Evolutionary conservation across 2,113 vertebrate genomes (phyloP), one percentile per base, ranked within the genome.

Genomic region (Gavialis gangeticus): DNA sequence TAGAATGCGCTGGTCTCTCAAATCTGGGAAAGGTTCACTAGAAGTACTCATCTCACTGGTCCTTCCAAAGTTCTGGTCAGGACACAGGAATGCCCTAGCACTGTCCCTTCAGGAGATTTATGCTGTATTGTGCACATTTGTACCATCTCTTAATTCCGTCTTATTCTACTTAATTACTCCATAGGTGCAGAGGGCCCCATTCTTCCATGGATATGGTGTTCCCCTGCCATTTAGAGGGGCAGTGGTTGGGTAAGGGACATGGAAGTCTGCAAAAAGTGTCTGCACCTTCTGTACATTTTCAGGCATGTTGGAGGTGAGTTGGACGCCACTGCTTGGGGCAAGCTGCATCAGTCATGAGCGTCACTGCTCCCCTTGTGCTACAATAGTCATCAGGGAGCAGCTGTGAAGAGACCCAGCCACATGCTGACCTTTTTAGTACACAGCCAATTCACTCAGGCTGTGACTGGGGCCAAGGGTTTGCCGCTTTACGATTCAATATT

Each of bases 11-110:
- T 73, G 21, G 21, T 24, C 21, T 13, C 5, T 46, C 34, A 24
- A 46, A 46, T 21, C 11, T 71, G 30, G n/a, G 30, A 69, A 69
- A 18, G 28, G 28, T 67, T 67, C 30, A 34, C n/a, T 9, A 54
- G 27, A 7, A 46, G 11, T 60, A 30, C 17, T 63, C 18, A 9
- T 15, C 64, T 71, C 0, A 0, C 28, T 28, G 16, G 60, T 82
- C 21, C 58, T 91, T 77, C 58, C 92, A 28, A 66, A 54, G 55
- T 30, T 46, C 56, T 60, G 60, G 28, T 71, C 21, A 8, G 9
- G 34, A 67, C 2, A 27, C 55, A 75, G 85, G 18, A 78, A 91
- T 77, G 56, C 22, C 75, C 1, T 22, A 75, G 8, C n/a, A 8
- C 5, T 12, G 55, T 5, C 11, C 10, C 58, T 86, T 77, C 12